Evolutionary conservation across 2,797 vertebrate genomes (phyloP), one percentile per base, ranked within the genome.

Genomic region (Hemibagrus guttatus): DNA sequence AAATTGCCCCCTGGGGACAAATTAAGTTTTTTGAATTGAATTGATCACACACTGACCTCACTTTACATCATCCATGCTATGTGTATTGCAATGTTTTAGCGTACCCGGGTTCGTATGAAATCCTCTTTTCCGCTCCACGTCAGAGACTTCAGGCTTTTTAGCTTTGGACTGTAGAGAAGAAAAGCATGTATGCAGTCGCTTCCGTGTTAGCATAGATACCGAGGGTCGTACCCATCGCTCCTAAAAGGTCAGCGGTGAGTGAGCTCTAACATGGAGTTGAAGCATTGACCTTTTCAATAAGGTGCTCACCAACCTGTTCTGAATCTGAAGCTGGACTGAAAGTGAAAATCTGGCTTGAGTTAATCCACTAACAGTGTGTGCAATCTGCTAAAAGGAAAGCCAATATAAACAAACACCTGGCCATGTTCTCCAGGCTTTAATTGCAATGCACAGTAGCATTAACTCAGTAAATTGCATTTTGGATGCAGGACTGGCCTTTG

Each of bases 281-380:
- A 89, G 81, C 64, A 66, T 63, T 89, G 90, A 89, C 90, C 90
- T 90, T 90, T 89, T 72, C 63, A n/a, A 56, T 87, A 88, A 85
- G 80, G 68, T 66, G 61, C 86, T 89, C 85, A 54, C 42, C 16
- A 71, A 28, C 84, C 84, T 83, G 76, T 83, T 78, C 81, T 80
- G 74, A 81, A 49, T 84, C 81, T 88, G 61, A 84, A 76, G 80
- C 78, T 63, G 28, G 35, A 17, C 75, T 56, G 75, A 61, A 87
- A 52, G 35, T 52, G 72, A 75, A 87, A 87, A 11, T 35, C 66
- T 31, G 64, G 19, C 42, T 23, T 35, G 74, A n/a, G 26, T 35
- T 87, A 52, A 72, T 87, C 82, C 61, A 28, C 49, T 69, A 6
- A 7, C 21, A 13, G 35, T 74, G 52, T 74, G 69, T 72, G 83